Conservation (phyloP, 1,140 invertebrate genomes). For the Gonioctena quinquepunctata region DNA sequence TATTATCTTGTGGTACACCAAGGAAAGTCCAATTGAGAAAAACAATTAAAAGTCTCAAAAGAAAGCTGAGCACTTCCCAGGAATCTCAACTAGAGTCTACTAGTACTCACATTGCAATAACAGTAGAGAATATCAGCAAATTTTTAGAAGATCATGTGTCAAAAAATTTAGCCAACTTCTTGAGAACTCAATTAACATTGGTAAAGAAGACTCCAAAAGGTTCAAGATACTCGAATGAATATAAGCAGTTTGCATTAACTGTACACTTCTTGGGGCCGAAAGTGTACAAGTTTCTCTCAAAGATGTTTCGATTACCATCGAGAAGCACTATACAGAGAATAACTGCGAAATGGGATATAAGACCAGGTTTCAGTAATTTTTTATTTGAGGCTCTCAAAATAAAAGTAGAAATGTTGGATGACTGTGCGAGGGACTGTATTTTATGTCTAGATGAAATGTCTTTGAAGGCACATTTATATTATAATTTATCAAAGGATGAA, state of each 20-base stretch:
- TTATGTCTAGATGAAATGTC: constrained; percentile 17
- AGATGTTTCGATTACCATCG: background rate
- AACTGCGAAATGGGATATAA: background rate
- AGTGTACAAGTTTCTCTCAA: background rate
- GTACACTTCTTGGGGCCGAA: constrained; percentile 12
- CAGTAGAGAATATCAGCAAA: background rate
- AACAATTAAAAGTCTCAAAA: too few species aligned
- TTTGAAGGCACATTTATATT: constrained; percentile 5
- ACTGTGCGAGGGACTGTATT: constrained; percentile 3
- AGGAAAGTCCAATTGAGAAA: too few species aligned
- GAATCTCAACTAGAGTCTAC: background rate
- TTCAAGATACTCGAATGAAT: background rate
- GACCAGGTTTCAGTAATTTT: background rate
- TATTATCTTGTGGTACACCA: too few species aligned
- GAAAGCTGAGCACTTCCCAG: background rate
- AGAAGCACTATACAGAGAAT: background rate
- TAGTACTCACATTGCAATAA: background rate
- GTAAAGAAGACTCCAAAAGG: background rate
- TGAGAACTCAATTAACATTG: background rate
- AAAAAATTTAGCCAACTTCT: background rate
- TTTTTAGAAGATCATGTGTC: background rate
- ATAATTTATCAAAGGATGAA: constrained; percentile 7
- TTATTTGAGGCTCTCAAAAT: background rate
- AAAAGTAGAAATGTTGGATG: background rate
- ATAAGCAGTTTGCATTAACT: constrained; percentile 7